A percentile compares a stretch with the other conserved stretches of the same genome.
phyloP scores from a whole-genome alignment of 1,140 invertebrate species.

The Periplaneta americana region DNA sequence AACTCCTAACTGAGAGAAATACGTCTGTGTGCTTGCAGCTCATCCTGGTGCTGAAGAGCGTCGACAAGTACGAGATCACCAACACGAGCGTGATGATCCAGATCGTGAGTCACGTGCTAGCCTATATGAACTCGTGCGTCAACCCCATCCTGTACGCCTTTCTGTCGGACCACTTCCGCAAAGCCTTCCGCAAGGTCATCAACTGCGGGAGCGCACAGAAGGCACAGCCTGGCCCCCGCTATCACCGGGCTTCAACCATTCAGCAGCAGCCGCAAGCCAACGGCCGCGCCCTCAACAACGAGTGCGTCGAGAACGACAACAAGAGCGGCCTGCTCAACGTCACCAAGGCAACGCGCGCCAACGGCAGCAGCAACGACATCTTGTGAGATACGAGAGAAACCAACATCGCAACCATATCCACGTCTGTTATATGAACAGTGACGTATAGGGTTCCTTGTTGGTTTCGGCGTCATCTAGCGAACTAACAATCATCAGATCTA shows the following conservation, averaged over 20 bases:
- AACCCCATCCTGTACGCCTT: slow-evolving; percentile 96
- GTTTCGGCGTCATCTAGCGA: neutral
- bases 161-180: slow-evolving; percentile 80
- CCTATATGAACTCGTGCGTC: slow-evolving; percentile 92
- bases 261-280: neutral
- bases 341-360: slow-evolving; percentile 13
- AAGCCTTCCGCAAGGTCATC: slow-evolving; percentile 71
- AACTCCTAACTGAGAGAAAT: no score
- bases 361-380: slow-evolving; percentile 16
- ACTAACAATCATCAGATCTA: no score
- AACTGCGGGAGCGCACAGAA: slow-evolving; percentile 36
- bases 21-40: slow-evolving; percentile 47
- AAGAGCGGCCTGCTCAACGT: neutral
- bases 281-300: neutral
- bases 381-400: slow-evolving; percentile 5
- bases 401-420: neutral
- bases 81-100: slow-evolving; percentile 66
- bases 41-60: slow-evolving; percentile 72
- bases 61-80: slow-evolving; percentile 60
- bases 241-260: slow-evolving; percentile 3
- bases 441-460: neutral
- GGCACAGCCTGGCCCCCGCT: slow-evolving; percentile 26
- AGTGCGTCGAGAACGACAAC: neutral
- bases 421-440: neutral
- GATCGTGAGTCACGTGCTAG: slow-evolving; percentile 83